phyloP scores from a whole-genome alignment of 2,113 vertebrate species.

The Podarcis muralis region DNA sequence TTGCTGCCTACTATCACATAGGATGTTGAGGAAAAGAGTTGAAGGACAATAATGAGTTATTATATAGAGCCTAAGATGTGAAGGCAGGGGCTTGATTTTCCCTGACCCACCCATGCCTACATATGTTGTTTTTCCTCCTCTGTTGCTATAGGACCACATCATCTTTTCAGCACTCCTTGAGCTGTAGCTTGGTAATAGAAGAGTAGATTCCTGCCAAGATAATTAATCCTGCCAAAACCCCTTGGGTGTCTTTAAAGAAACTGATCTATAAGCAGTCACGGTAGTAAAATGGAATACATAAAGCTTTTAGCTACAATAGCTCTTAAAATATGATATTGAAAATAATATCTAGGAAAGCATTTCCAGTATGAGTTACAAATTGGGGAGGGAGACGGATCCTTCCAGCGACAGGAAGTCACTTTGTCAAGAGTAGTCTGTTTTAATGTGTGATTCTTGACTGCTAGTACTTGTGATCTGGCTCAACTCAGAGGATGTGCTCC shows the following conservation, averaged over 20 bases:
- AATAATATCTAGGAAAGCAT: neutral
- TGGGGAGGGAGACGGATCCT: neutral
- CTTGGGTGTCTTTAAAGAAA: conserved; percentile 24
- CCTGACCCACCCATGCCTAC: conserved; percentile 20
- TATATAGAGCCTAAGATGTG: neutral
- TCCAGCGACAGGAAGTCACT: neutral
- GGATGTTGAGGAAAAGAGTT: neutral
- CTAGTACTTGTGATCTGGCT: neutral
- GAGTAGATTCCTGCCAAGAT: neutral
- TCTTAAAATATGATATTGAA: conserved; percentile 9
- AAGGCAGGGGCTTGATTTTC: neutral
- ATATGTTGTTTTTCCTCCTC: neutral
- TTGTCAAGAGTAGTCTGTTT: conserved; percentile 1
- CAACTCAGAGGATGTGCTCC: neutral
- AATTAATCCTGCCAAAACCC: neutral
- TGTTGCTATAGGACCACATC: fast-evolving
- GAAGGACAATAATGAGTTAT: neutral
- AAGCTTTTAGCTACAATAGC: conserved; percentile 14
- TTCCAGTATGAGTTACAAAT: neutral
- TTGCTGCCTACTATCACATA: neutral
- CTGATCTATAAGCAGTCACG: neutral
- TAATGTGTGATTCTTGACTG: neutral
- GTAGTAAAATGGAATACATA: conserved; percentile 39
- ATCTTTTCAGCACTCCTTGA: neutral
- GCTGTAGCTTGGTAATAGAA: conserved; percentile 32